Evolutionary conservation across 2,113 vertebrate species (phyloP), one percentile per base, ranked within the genome.

Genomic region (Pitta sordida): DNA sequence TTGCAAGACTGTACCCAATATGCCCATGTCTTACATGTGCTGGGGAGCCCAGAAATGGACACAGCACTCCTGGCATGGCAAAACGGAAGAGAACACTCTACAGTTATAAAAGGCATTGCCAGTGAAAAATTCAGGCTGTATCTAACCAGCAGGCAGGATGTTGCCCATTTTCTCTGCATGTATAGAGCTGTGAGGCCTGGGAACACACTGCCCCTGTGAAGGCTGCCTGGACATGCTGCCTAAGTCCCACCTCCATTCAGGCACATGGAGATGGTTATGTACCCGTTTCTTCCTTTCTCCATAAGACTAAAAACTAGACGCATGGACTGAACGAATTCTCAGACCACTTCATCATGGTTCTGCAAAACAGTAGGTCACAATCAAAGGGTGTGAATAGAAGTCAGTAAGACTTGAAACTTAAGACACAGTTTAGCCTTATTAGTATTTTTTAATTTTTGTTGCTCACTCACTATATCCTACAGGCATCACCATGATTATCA

Each of bases 21-120:
- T 8, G 34, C 17, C 58, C n/a, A 26, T 17, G 15, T 34, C 15
- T 26, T 58, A 16, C 23, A 41, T 32, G 26, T 16, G 29, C 32
- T 37, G 22, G 5, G 9, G 20, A 75, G 11, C 10, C 8, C 30
- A 48, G 19, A 56, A 83, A 24, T 4, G 5, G 14, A 63, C 37
- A 27, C 2, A 39, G 29, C 10, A 73, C 3, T 63, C 16, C 6
- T 52, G 26, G 11, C 1, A 0, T 26, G 44, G n/a, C 41, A 44
- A 19, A 78, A 65, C 11, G 7, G 17, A 26, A 48, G 13, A 19
- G 7, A 64, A 68, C 0, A 1, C 20, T 44, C 36, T 51, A 46
- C 29, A 49, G 37, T 67, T 32, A 34, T 5, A 55, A 48, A 70
- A 43, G 43, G 1, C n/a, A 21, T 41, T 58, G 5, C 39, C 36